Conservation (phyloP, 2,888 invertebrate genomes). For the Embidobia sp. region DNA sequence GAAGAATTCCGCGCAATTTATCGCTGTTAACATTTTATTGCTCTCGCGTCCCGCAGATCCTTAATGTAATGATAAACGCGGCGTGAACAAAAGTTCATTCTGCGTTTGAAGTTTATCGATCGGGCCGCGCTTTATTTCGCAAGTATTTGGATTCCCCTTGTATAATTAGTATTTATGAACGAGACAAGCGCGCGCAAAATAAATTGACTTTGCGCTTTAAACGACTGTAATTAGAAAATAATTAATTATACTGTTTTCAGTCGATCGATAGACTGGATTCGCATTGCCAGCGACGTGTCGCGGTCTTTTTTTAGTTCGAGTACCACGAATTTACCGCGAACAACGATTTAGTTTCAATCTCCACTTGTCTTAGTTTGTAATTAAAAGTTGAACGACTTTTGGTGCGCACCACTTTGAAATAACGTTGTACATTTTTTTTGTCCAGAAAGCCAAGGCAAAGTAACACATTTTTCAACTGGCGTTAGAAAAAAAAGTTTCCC, state of each 20-base stretch:
- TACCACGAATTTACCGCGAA: too few relatives aligned
- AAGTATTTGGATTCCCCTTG: slow-evolving; percentile 6
- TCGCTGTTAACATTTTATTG: slow-evolving; percentile 9
- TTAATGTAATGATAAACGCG: slow-evolving; percentile 33
- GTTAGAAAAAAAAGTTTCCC: too few relatives aligned
- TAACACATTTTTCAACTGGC: too few relatives aligned
- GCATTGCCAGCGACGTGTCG: too few relatives aligned
- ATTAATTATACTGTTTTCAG: slow-evolving; percentile 19
- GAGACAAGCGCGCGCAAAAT: background rate
- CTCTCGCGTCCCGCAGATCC: background rate
- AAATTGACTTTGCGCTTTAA: slow-evolving; percentile 1
- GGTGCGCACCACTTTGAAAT: too few relatives aligned
- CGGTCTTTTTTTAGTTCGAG: too few relatives aligned
- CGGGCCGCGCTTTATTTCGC: slow-evolving; percentile 8
- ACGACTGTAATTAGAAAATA: slow-evolving; percentile 9
- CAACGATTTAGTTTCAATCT: too few relatives aligned
- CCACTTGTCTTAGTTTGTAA: too few relatives aligned
- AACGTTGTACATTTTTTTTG: too few relatives aligned
- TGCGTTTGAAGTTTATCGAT: slow-evolving; percentile 28
- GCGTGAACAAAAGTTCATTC: slow-evolving; percentile 30
- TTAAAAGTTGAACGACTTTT: too few relatives aligned
- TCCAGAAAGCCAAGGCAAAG: too few relatives aligned
- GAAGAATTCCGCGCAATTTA: slow-evolving; percentile 27
- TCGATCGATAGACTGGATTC: too few relatives aligned
- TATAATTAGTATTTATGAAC: slow-evolving; percentile 25